Conservation (phyloP, 2,113 vertebrate species). For the Hippocampus barbouri region DNA sequence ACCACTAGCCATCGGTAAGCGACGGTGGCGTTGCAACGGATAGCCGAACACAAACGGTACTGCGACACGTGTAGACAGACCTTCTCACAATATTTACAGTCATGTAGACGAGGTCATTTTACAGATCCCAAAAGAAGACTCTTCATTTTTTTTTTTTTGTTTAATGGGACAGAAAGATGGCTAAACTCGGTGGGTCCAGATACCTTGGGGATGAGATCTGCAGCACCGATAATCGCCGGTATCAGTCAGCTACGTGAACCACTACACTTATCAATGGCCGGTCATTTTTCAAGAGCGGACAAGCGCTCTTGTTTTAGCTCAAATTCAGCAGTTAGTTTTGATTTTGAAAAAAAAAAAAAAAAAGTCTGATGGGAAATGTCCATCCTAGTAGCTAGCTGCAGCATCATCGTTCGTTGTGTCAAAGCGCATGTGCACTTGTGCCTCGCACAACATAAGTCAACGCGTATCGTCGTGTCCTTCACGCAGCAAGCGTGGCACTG, state of each 20-base stretch:
- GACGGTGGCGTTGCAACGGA: no score
- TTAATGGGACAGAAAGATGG: no score
- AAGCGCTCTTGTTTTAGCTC: background rate
- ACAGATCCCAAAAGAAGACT: no score
- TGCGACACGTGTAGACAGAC: no score
- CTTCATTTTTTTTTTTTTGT: no score
- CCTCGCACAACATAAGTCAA: background rate
- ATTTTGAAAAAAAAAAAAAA: background rate
- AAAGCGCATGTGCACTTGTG: background rate
- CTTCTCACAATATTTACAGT: no score
- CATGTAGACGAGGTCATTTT: no score
- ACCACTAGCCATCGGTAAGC: constrained; percentile 71
- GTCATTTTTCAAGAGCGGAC: background rate
- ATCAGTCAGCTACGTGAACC: background rate
- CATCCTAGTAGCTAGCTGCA: background rate
- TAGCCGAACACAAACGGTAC: no score
- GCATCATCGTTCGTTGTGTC: background rate
- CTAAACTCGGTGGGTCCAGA: no score
- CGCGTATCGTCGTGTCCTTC: constrained; percentile 32
- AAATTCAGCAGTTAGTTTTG: background rate
- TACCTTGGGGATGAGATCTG: no score
- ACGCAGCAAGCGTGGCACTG: constrained; percentile 18
- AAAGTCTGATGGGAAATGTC: background rate
- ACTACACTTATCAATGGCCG: background rate
- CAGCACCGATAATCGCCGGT: no score